Base-by-base conservation (phyloP, 37 sponge, comb jelly and placozoan genomes). In the Hexactinellida sp. region DNA sequence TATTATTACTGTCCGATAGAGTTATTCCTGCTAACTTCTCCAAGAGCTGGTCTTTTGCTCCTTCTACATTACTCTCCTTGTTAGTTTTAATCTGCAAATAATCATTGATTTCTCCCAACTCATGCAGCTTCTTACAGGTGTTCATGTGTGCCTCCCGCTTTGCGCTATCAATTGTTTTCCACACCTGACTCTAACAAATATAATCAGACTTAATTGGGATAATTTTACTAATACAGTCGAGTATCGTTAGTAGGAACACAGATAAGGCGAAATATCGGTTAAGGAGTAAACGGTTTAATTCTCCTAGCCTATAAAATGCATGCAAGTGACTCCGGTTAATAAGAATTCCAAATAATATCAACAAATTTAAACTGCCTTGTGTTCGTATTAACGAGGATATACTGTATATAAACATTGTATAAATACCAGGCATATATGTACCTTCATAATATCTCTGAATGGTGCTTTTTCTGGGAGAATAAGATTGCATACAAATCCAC, bases 401-500 rank as follows among this genome's bases (percentile, higher is more conserved):
- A 47, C 52, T 47, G 52, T 47, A 47, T 47, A 19, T 47, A 47
- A 19, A 47, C 13, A 47, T 47, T 47, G 13, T 47, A 47, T 47
- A 47, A 47, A 47, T 16, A 47, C 9, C 16, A 9, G 52, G 16
- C 16, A 47, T 47, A 47, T 47, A 47, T 23, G 3, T 63, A 63
- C 76, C 13, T 63, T 3, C 3, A 63, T 63, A 63, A 63, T 23
- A 63, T 63, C 76, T 63, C 30, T 10, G 28, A 63, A 32, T 21
- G 76, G 76, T 21, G 76, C 76, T 63, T 28, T 63, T 23, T 63
- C 76, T 32, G 76, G 76, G 5, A 63, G 76, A n/a, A 10, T 10
- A 63, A 63, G 76, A 7, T 63, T 63, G 76, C 76, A 63, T 63
- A 63, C 30, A 63, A 63, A 63, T 25, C 76, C 76, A 63, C 25